Evolutionary conservation across 2,888 invertebrate genomes (phyloP).

Genomic region (Leptinotarsa haldemani): DNA sequence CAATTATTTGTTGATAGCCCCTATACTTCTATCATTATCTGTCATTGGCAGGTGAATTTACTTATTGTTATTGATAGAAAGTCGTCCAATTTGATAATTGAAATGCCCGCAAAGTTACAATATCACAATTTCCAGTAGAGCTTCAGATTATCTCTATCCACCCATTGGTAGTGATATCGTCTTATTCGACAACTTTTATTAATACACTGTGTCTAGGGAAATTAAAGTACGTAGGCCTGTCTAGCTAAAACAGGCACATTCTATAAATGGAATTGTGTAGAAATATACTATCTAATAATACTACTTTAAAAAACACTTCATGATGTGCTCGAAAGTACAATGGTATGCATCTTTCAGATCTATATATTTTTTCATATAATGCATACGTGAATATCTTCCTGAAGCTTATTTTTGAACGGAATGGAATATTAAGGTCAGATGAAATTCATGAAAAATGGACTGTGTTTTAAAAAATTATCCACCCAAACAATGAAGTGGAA

Average conservation of each 20-base stretch:
- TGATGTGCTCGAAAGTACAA: slow-evolving; percentile 37
- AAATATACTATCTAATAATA: slow-evolving; percentile 39
- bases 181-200: background rate
- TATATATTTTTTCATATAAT: background rate
- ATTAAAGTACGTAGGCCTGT: background rate
- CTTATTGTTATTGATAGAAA: too few species aligned
- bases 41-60: too few species aligned
- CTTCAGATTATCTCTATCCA: background rate
- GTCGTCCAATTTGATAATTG: too few species aligned
- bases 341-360: background rate
- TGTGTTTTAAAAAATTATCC: too few species aligned
- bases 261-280: slow-evolving; percentile 42
- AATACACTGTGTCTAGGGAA: background rate
- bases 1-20: too few species aligned
- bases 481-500: too few species aligned
- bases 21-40: too few species aligned
- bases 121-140: background rate
- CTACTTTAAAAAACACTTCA: slow-evolving; percentile 32
- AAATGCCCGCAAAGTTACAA: too few species aligned
- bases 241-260: slow-evolving; percentile 42
- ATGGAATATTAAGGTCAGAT: too few species aligned
- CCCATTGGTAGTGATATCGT: background rate
- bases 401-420: too few species aligned
- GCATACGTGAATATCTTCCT: too few species aligned
- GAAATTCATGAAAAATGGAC: too few species aligned